A percentile compares a stretch with the other conserved stretches of the same genome.
phyloP scores from a whole-genome alignment of 2,113 vertebrate genomes.

The Pipra filicauda region DNA sequence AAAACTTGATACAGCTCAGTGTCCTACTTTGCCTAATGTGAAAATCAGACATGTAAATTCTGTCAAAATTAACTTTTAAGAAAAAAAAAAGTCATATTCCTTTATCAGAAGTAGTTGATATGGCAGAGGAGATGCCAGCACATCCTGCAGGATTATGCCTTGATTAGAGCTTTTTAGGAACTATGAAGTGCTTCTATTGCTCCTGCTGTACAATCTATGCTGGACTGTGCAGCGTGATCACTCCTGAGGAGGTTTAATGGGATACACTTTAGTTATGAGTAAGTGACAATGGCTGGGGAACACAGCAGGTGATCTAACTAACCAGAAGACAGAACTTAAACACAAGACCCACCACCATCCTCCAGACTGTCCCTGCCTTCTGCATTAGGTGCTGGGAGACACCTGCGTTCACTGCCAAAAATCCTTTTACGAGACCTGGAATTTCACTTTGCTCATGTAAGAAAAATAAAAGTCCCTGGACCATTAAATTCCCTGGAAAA shows the following conservation, averaged over 20 bases:
- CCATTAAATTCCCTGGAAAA: background rate
- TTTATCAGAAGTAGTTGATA: background rate
- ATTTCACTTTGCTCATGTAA: background rate
- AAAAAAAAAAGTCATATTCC: background rate
- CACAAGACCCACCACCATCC: background rate
- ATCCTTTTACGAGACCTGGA: background rate
- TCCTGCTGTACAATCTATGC: background rate
- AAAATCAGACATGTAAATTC: background rate
- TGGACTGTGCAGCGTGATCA: background rate
- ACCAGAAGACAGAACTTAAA: background rate
- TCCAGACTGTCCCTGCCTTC: fast-evolving
- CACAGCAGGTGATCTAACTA: background rate
- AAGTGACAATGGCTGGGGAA: background rate
- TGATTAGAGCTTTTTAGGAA: background rate
- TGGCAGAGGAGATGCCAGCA: background rate
- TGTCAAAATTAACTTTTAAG: background rate
- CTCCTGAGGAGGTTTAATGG: background rate
- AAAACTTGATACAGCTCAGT: background rate
- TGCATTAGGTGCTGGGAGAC: too few species aligned
- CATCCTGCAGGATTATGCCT: background rate
- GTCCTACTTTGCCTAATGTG: background rate
- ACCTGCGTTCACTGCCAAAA: background rate
- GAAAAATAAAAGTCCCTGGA: background rate
- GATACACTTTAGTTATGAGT: background rate
- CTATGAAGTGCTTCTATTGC: background rate